Percentiles rank a stretch among this genome's conserved stretches.
phyloP scores from a whole-genome alignment of 2,113 vertebrate species.

The Columbina picui region DNA sequence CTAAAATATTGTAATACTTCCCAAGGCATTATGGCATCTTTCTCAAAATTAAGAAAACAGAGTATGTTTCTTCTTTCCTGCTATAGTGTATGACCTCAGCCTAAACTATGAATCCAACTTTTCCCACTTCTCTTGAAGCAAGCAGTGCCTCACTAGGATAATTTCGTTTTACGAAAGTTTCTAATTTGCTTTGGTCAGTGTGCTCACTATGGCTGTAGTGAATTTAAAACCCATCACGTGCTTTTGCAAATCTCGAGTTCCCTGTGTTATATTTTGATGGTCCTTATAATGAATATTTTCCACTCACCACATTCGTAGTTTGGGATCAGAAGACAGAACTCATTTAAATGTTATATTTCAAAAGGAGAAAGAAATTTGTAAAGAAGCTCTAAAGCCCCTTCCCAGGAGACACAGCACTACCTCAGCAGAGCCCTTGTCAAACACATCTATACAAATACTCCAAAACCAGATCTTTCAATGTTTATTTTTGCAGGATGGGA shows the following conservation, averaged over 20 bases:
- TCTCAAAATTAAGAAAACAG: conserved; percentile 66
- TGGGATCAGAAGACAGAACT: not conserved
- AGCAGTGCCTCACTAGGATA: not conserved
- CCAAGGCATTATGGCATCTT: conserved; percentile 72
- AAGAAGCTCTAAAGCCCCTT: not conserved
- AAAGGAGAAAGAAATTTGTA: not conserved
- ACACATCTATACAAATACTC: not conserved
- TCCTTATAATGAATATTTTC: not conserved
- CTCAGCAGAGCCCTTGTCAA: not conserved
- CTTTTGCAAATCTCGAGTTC: not conserved
- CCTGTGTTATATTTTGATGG: not conserved
- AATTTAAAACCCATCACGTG: not conserved
- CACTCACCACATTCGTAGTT: not conserved
- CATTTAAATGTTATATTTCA: not conserved
- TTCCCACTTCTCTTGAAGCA: conserved; percentile 12
- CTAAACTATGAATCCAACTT: conserved; percentile 38
- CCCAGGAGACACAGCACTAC: not conserved
- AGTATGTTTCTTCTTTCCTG: conserved; percentile 37
- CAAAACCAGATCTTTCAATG: not conserved
- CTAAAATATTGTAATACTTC: conserved; percentile 76
- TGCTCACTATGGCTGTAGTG: not conserved
- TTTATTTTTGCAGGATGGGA: not conserved
- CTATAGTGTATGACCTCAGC: conserved; percentile 29
- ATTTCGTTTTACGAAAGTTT: conserved; percentile 20
- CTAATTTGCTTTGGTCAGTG: conserved; percentile 26